These are phyloP conservation scores for Caenorhabditis sp. DNA, from an alignment of 2,888 invertebrate species.

Conservation along the genomic window DNA sequence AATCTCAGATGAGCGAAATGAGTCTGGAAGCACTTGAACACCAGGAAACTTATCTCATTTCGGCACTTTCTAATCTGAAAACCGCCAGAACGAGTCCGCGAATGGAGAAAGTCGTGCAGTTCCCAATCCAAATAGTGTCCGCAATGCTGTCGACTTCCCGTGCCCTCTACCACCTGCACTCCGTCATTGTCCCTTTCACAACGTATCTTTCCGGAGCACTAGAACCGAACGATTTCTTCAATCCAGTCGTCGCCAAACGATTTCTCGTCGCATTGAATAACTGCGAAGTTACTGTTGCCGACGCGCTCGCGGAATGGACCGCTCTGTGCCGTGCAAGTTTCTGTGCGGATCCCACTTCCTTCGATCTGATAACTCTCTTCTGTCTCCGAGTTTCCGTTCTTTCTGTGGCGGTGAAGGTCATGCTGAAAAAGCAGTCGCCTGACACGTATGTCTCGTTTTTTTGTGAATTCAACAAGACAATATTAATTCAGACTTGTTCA, in stretches of 20 bases:
- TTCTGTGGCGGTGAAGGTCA: slow-evolving; percentile 11
- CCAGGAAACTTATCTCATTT: slow-evolving; percentile 35
- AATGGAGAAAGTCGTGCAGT: slow-evolving; percentile 3
- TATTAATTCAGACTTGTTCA: slow-evolving; percentile 32
- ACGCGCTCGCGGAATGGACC: slow-evolving; percentile 40
- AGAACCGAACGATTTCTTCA: slow-evolving; percentile 21
- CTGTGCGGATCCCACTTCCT: slow-evolving; percentile 48
- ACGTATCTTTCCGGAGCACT: slow-evolving; percentile 33
- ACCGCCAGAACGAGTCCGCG: not conserved
- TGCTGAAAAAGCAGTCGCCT: slow-evolving; percentile 30
- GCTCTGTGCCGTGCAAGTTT: slow-evolving; percentile 41
- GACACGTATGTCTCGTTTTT: slow-evolving; percentile 51
- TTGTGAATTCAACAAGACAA: not conserved
- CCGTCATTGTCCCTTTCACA: slow-evolving; percentile 26
- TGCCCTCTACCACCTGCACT: slow-evolving; percentile 29
- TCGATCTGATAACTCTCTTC: slow-evolving; percentile 50
- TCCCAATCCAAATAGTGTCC: slow-evolving; percentile 31
- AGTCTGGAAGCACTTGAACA: slow-evolving; percentile 14
- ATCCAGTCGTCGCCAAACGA: slow-evolving; percentile 37
- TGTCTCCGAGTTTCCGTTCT: slow-evolving; percentile 31
- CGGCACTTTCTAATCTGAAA: slow-evolving; percentile 23
- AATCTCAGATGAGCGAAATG: slow-evolving; percentile 21
- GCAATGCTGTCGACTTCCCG: slow-evolving; percentile 32
- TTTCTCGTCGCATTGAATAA: slow-evolving; percentile 29
- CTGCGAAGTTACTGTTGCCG: slow-evolving; percentile 25